Percentiles rank a stretch among this genome's conserved stretches.
phyloP scores from a whole-genome alignment of 2,113 vertebrate genomes.

The Nasalis larvatus region DNA sequence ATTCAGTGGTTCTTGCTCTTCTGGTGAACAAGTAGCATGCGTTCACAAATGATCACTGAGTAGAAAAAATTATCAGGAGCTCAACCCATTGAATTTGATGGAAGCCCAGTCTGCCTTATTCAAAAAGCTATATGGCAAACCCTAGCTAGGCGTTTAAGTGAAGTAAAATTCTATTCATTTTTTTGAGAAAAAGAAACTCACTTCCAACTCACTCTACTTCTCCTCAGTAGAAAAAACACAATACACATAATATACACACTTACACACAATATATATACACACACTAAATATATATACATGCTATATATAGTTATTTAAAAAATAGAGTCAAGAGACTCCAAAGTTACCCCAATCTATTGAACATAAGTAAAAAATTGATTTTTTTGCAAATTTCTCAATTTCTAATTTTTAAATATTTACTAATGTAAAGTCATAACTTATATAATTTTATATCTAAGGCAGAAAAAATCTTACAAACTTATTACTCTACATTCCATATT shows the following conservation, averaged over 20 bases:
- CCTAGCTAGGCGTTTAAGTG: background rate
- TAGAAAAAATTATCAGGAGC: background rate
- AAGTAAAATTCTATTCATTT: background rate
- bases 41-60: background rate
- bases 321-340: background rate
- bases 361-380: background rate
- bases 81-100: background rate
- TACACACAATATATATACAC: background rate
- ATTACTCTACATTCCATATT: background rate
- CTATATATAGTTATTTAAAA: background rate
- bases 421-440: background rate
- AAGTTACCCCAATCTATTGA: background rate
- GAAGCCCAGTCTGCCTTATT: background rate
- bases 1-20: background rate
- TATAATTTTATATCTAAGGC: background rate
- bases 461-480: background rate
- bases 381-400: background rate
- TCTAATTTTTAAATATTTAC: background rate
- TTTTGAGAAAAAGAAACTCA: background rate
- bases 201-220: background rate
- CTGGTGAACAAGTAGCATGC: background rate
- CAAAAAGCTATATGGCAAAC: background rate
- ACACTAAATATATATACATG: background rate
- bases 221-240: background rate
- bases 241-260: accelerated